phyloP scores from a whole-genome alignment of 1,140 invertebrate genomes.

The Drosophila baimaii region DNA sequence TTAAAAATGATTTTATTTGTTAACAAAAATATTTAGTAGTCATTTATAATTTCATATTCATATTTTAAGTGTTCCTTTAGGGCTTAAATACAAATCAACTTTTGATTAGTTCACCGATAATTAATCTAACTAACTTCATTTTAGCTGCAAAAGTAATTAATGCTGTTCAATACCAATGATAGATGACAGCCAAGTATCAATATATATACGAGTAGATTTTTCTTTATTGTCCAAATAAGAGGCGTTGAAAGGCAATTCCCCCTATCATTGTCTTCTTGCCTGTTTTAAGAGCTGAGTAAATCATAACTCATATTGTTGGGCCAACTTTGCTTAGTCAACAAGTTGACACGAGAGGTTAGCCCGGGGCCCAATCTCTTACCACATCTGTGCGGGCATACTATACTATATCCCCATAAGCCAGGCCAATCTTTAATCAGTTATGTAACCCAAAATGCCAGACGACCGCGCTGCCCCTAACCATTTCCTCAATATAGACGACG shows the following conservation, averaged over 20 bases:
- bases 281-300: conserved; percentile 41
- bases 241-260: conserved; percentile 29
- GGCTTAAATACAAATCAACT: background rate
- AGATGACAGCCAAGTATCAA: conserved; percentile 11
- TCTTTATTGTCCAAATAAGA: conserved; percentile 6
- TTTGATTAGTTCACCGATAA: background rate
- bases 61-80: background rate
- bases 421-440: conserved; percentile 53
- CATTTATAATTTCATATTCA: background rate
- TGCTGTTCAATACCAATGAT: conserved; percentile 5
- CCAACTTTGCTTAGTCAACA: conserved; percentile 52
- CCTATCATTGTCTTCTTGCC: conserved; percentile 34
- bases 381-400: conserved; percentile 15
- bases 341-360: conserved; percentile 39
- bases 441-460: conserved; percentile 38
- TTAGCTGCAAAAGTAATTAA: background rate
- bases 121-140: background rate
- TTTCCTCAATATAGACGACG: conserved; percentile 56
- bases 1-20: background rate
- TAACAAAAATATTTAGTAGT: background rate
- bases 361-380: conserved; percentile 24
- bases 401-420: conserved; percentile 33
- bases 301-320: conserved; percentile 38
- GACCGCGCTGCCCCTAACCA: conserved; percentile 23
- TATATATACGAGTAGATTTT: background rate